These are phyloP conservation scores for Ahaetulla prasina DNA, from an alignment of 2,113 vertebrate species.

Conservation along the genomic window DNA sequence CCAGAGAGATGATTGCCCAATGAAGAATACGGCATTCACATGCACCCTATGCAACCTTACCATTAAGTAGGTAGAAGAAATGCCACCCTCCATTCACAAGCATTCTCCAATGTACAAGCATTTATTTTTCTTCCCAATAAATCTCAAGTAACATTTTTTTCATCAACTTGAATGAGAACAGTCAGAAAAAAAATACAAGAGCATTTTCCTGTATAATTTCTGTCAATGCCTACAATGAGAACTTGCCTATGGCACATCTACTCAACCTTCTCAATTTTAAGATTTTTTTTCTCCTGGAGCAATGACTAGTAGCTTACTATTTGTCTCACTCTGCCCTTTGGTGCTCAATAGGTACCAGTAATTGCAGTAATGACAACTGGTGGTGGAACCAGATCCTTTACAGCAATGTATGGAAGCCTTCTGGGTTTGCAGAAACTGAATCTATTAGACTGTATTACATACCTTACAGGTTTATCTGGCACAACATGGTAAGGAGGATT, in stretches of 20 bases:
- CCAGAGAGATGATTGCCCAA: background rate
- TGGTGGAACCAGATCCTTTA: slow-evolving; percentile 80
- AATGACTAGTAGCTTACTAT: rapidly evolving
- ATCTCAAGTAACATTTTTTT: background rate
- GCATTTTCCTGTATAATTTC: background rate
- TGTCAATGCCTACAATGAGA: background rate
- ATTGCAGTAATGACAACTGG: slow-evolving; percentile 83
- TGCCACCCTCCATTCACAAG: background rate
- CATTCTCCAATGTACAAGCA: background rate
- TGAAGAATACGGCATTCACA: background rate
- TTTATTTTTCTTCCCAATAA: background rate
- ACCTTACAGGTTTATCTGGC: slow-evolving; percentile 82
- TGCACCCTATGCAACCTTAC: background rate
- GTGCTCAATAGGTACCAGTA: slow-evolving; percentile 72
- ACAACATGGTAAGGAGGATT: slow-evolving; percentile 81
- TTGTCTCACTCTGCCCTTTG: background rate
- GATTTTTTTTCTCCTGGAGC: background rate
- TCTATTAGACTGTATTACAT: slow-evolving; percentile 75
- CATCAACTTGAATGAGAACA: background rate
- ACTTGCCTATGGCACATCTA: background rate
- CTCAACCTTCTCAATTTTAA: background rate
- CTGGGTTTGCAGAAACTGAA: slow-evolving; percentile 78
- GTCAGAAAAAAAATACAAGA: background rate
- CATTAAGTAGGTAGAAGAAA: background rate
- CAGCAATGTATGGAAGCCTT: slow-evolving; percentile 75